Percentiles rank a stretch among this genome's conserved stretches.
phyloP scores from a whole-genome alignment of 2,888 invertebrate species.

The Trachelus stipa region DNA sequence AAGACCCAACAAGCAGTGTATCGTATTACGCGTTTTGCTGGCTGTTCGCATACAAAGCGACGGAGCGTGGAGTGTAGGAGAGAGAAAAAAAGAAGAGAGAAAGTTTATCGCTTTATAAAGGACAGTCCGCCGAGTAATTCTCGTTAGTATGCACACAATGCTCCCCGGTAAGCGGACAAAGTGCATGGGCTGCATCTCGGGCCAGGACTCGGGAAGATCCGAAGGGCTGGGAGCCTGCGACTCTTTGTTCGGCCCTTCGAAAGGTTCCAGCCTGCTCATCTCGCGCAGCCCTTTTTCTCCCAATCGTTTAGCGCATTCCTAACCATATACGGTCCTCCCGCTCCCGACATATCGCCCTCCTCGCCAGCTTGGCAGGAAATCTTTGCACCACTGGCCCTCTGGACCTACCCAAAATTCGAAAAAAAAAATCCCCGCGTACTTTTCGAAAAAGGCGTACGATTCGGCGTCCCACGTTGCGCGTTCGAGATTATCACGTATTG shows the following conservation, averaged over 20 bases:
- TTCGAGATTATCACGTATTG: background rate
- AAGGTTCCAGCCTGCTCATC: conserved; percentile 2
- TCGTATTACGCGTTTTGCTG: background rate
- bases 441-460: background rate
- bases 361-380: background rate
- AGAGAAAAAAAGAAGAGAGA: too few relatives aligned
- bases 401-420: background rate
- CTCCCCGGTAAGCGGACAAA: background rate
- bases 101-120: conserved; percentile 7
- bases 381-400: background rate
- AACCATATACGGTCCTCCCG: conserved; percentile 50
- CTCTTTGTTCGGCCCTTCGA: conserved; percentile 9
- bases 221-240: background rate
- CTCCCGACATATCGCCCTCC: background rate
- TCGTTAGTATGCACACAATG: conserved; percentile 15
- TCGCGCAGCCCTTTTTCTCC: conserved; percentile 17
- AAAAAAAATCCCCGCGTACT: background rate
- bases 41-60: background rate
- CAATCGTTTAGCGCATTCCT: conserved; percentile 50
- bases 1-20: background rate
- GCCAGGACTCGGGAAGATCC: background rate
- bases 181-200: conserved; percentile 1
- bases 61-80: background rate
- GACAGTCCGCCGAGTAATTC: conserved; percentile 2
- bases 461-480: too few relatives aligned